Percentiles rank a stretch among this genome's conserved stretches.
Evolutionary conservation across 2,888 invertebrate species (phyloP).

Genomic region (Balanococcus diminutus): DNA sequence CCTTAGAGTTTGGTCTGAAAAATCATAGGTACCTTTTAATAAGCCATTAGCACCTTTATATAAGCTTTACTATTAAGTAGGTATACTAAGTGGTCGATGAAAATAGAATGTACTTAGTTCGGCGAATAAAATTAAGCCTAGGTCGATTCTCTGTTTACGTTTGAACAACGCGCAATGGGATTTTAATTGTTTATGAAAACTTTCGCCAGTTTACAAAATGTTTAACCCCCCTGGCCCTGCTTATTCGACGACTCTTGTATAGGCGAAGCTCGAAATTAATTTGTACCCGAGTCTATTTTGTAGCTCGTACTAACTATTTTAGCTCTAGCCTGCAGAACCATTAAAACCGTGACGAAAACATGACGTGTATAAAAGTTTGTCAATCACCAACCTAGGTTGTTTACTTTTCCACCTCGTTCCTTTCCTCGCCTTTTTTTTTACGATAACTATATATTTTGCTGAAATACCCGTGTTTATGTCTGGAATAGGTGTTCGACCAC

Average conservation of each 20-base stretch:
- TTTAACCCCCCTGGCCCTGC: not conserved
- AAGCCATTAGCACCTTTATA: not conserved
- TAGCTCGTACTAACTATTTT: not conserved
- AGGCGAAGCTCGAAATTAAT: slow-evolving; percentile 16
- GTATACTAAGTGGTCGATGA: not conserved
- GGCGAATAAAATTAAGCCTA: not conserved
- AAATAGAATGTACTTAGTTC: not conserved
- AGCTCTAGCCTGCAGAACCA: not conserved
- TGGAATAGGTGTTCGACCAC: not conserved
- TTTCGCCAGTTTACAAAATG: slow-evolving; percentile 19
- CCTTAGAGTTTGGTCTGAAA: not conserved
- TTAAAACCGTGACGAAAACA: slow-evolving; percentile 6
- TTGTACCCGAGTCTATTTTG: not conserved
- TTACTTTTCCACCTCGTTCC: not conserved
- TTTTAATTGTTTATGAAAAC: slow-evolving; percentile 35
- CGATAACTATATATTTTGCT: not conserved
- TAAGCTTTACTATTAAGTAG: not conserved
- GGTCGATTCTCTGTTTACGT: slow-evolving; percentile 4
- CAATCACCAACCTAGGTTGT: not conserved
- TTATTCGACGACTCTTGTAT: not conserved
- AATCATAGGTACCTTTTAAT: not conserved
- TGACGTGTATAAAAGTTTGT: slow-evolving; percentile 32
- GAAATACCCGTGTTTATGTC: not conserved
- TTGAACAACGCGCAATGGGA: slow-evolving; percentile 27
- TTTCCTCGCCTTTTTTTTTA: not conserved